phyloP scores from a whole-genome alignment of 2,888 invertebrate genomes.

The Oscheius sp. region DNA sequence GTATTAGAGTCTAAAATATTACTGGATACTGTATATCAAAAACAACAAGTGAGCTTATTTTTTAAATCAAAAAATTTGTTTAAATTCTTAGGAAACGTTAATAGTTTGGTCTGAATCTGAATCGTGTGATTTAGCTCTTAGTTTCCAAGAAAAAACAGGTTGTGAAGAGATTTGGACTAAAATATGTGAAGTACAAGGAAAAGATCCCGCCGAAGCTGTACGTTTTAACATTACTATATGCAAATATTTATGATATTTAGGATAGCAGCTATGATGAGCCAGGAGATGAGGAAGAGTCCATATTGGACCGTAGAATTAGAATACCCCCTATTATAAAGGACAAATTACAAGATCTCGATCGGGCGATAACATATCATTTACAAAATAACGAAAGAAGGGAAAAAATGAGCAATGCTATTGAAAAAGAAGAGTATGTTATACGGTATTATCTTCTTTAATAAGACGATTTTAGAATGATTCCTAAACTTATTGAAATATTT shows the following conservation, averaged over 20 bases:
- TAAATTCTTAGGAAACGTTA: slow-evolving; percentile 83
- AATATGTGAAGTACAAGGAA: slow-evolving; percentile 98
- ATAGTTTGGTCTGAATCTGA: slow-evolving; percentile 99
- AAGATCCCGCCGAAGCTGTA: slow-evolving; percentile 97
- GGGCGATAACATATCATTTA: slow-evolving; percentile 80
- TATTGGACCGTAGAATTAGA: slow-evolving; percentile 36
- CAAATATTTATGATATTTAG: slow-evolving; percentile 39
- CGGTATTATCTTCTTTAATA: not conserved
- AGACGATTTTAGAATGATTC: slow-evolving; percentile 80
- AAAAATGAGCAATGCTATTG: slow-evolving; percentile 90
- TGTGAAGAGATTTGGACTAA: slow-evolving; percentile 99
- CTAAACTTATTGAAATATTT: slow-evolving; percentile 92
- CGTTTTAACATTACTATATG: slow-evolving; percentile 76
- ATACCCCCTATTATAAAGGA: slow-evolving; percentile 90
- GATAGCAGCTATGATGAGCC: slow-evolving; percentile 54
- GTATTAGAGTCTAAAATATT: slow-evolving; percentile 97
- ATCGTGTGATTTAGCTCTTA: slow-evolving; percentile 96
- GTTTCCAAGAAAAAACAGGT: slow-evolving; percentile 99
- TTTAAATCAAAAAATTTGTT: not conserved
- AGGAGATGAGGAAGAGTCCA: slow-evolving; percentile 41
- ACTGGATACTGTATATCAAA: slow-evolving; percentile 98
- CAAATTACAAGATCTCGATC: slow-evolving; percentile 90
- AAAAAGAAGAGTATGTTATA: slow-evolving; percentile 83
- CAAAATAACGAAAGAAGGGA: slow-evolving; percentile 91
- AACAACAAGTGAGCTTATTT: slow-evolving; percentile 83